Evolutionary conservation across 2,888 invertebrate species (phyloP), one percentile per base, ranked within the genome.

Genomic region (Tetrapedia diversipes): DNA sequence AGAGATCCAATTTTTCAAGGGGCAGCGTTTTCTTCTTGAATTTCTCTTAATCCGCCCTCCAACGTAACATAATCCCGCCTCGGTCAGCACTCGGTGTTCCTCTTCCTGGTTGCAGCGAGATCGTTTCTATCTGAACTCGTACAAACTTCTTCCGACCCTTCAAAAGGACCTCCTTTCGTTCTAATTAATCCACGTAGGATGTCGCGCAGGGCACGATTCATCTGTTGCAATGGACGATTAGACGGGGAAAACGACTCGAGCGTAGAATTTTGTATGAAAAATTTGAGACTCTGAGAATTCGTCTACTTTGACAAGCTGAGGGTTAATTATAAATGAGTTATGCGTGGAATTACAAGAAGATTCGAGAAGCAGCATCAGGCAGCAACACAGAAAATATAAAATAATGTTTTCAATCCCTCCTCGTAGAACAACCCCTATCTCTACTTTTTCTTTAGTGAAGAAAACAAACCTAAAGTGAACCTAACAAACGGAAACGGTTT

Each of bases 1-100:
- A 19, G 8, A 8, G 14, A 29, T 63, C 4, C 24, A 37, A 37
- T 63, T 63, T 63, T 51, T 51, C 37, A 27, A n/a, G 19, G 19
- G 22, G 7, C 63, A 64, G 29, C 39, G 32, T 29, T 53, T 64
- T 16, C 63, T 41, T 29, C 39, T 39, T 41, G 41, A 64, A 64
- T 64, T 32, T 41, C 51, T 41, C 41, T 53, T 29, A 64, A 51
- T 51, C 61, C 49, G 1, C 29, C 49, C n/a, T n/a, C n/a, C 49
- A 37, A 51, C n/a, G 51, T 41, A 51, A 63, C 29, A 11, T 51
- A 63, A 63, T 41, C 63, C 32, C 10, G 10, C 27, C 39, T 51
- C 37, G 14, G 37, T 63, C 49, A 19, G 51, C 29, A 29, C 14
- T 37, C 29, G 1, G 29, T 19, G 11, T 51, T 19, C 29, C n/a